Evolutionary conservation across 2,888 invertebrate genomes (phyloP), one percentile per base, ranked within the genome.

Genomic region (Malthinus flaveolus): DNA sequence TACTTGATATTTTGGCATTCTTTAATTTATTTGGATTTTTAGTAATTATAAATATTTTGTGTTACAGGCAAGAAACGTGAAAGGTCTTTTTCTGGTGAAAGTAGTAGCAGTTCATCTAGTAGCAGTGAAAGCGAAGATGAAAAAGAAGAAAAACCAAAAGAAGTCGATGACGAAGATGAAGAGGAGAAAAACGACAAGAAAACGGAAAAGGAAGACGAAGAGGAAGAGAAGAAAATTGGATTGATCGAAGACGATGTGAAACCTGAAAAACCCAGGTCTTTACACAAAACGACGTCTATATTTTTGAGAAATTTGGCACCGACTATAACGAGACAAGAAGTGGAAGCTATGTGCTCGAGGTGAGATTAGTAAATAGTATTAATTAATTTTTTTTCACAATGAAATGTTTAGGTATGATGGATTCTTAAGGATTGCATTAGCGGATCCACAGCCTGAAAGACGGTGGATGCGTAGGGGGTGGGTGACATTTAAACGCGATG

Each of bases 381-480:
- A 3, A 34, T 12, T 10, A 49, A 3, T 15, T 23, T 10, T 46
- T n/a, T 32, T 23, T 3, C 31, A 23, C 2, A 48, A 46, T 36
- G 9, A 12, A 10, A 11, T 91, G 33, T 8, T 31, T 12, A 90
- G 91, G 42, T 96, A 93, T 71, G 90, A 91, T 31, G 99, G 98
- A 0, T 99, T 95, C 77, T 81, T 98, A 57, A 86, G 99, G 49
- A 95, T 98, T 8, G 97, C 97, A 0, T 85, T 99, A 53, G 97
- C 98, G 0, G 99, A 99, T 80, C 98, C 99, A 0, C 87, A 96
- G 72, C 93, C 96, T 0, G 99, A 99, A 75, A 85, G 97, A 13
- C 87, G 95, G 39, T 99, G 97, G 91, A 92, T 94, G 79, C 88
- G 99, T 9, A 87, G 98, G 47, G 99, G 97, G 36, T 99, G 98